These are phyloP conservation scores for Acanthococcus lagerstroemiae DNA, from an alignment of 2,888 invertebrate genomes.

Conservation along the genomic window DNA sequence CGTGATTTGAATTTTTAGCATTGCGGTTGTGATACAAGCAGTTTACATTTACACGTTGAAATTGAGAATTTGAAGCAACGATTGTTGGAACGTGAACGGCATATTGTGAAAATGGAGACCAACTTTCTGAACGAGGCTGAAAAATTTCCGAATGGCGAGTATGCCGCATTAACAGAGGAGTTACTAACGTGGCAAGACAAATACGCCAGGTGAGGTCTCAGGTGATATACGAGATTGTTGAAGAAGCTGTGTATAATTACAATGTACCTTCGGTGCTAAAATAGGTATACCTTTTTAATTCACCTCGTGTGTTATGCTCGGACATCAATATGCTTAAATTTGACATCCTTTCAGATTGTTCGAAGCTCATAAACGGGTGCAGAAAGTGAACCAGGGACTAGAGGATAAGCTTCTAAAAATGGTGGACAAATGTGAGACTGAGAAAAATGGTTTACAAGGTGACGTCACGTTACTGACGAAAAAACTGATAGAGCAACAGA, in stretches of 20 bases:
- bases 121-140: slow-evolving; percentile 66
- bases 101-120: slow-evolving; percentile 75
- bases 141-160: slow-evolving; percentile 56
- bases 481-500: slow-evolving; percentile 72
- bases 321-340: not conserved
- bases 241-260: not conserved
- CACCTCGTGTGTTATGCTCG: not conserved
- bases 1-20: slow-evolving; percentile 9
- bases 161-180: slow-evolving; percentile 71
- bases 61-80: slow-evolving; percentile 76
- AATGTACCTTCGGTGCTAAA: not conserved
- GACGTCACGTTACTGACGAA: slow-evolving; percentile 78
- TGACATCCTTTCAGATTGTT: slow-evolving; percentile 52
- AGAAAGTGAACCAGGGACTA: slow-evolving; percentile 85
- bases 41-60: slow-evolving; percentile 68
- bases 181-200: slow-evolving; percentile 82
- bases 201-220: slow-evolving; percentile 59
- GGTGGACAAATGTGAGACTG: slow-evolving; percentile 84
- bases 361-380: slow-evolving; percentile 86
- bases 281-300: not conserved
- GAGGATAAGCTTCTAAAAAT: slow-evolving; percentile 88
- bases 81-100: slow-evolving; percentile 67
- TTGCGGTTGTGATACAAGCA: slow-evolving; percentile 43
- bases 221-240: not conserved
- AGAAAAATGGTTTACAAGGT: slow-evolving; percentile 73